Evolutionary conservation across 2,797 vertebrate species (phyloP).

Genomic region (Hipposideros larvatus): DNA sequence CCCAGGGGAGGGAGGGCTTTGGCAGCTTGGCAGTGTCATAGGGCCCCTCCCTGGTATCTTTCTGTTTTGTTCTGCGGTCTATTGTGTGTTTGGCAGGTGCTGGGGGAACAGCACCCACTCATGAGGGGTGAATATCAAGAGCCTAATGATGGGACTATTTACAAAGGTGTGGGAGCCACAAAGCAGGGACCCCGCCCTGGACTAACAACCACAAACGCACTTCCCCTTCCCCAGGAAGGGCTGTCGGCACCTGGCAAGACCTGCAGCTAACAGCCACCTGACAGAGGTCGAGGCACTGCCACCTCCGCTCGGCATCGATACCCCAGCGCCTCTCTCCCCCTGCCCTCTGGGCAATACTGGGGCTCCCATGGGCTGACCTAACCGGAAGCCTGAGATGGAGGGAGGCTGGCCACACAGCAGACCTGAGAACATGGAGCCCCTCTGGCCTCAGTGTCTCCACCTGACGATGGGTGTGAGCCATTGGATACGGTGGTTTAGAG

Average conservation of each 20-base stretch:
- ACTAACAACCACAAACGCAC: not conserved
- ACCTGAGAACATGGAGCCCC: not conserved
- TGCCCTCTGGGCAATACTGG: not conserved
- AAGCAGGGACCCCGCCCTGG: not conserved
- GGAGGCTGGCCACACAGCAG: not conserved
- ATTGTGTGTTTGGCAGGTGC: fast-evolving
- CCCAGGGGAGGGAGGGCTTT: not conserved
- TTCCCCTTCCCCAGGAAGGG: no score
- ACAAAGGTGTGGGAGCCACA: not conserved
- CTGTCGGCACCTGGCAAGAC: not conserved
- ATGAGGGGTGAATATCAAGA: not conserved
- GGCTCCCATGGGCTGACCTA: not conserved
- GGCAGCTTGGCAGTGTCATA: not conserved
- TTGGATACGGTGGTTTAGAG: no score
- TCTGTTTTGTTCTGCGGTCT: not conserved
- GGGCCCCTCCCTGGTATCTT: not conserved
- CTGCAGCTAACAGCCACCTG: not conserved
- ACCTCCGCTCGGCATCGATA: fast-evolving
- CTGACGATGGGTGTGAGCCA: not conserved
- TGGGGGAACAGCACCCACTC: not conserved
- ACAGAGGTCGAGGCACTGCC: fast-evolving
- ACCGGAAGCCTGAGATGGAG: not conserved
- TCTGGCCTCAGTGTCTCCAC: not conserved
- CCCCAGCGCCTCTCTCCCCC: not conserved
- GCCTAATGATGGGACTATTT: not conserved